These are phyloP conservation scores for Temnothorax rugatulus DNA, from an alignment of 2,888 invertebrate species.

Conservation along the genomic window DNA sequence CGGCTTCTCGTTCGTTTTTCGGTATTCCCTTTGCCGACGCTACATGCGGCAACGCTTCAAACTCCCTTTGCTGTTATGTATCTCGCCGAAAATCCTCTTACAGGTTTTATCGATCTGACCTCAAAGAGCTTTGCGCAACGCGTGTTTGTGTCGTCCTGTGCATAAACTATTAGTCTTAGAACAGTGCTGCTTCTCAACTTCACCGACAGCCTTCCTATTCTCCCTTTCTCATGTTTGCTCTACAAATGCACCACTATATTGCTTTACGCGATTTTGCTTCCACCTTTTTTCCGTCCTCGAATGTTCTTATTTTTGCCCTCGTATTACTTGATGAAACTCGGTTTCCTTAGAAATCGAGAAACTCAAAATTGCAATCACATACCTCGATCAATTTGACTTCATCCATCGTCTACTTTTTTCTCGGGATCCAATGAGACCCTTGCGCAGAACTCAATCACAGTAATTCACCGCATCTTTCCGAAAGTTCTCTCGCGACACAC, in stretches of 20 bases:
- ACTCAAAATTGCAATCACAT: slow-evolving; percentile 15
- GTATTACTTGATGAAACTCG: slow-evolving; percentile 3
- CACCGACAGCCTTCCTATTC: slow-evolving; percentile 8
- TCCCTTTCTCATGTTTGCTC: not conserved
- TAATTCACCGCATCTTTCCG: slow-evolving; percentile 44
- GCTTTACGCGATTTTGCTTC: not conserved
- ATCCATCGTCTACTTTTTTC: not conserved
- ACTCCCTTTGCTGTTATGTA: slow-evolving; percentile 13
- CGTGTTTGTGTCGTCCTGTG: slow-evolving; percentile 40
- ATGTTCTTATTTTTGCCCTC: not conserved
- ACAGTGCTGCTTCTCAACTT: slow-evolving; percentile 5
- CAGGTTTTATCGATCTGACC: slow-evolving; percentile 33
- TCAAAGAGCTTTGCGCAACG: slow-evolving; percentile 29
- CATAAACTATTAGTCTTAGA: slow-evolving; percentile 35
- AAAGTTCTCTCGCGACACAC: not conserved
- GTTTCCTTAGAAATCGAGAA: not conserved
- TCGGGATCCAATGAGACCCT: not conserved
- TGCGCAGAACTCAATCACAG: slow-evolving; percentile 10
- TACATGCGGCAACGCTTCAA: not conserved
- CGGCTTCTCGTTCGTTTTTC: not conserved
- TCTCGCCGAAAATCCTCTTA: slow-evolving; percentile 56
- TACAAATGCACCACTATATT: not conserved
- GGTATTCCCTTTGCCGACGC: slow-evolving; percentile 14
- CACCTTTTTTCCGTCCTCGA: not conserved
- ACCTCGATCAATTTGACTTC: not conserved